Evolutionary conservation across 1,140 invertebrate species (phyloP), one percentile per base, ranked within the genome.

Genomic region (Dysdera silvatica): DNA sequence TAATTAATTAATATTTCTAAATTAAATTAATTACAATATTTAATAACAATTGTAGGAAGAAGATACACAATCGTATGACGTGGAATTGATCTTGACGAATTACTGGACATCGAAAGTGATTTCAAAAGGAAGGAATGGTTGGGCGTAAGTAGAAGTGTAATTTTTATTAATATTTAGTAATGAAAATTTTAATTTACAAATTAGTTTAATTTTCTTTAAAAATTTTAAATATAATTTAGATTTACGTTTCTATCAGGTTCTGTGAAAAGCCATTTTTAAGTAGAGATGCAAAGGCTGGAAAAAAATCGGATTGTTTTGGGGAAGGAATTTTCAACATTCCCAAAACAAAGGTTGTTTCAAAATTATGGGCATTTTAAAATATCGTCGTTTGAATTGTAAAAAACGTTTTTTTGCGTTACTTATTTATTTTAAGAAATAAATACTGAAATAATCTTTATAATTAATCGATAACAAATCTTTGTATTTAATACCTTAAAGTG

Each of bases 71-170:
- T 68, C 55, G 20, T 71, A 77, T 72, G 89, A 93, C 77, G 88
- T 93, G 54, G 91, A 94, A 87, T 94, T 62, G 91, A 95, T 76
- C 86, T 95, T 71, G 91, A 95, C 79, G 89, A 95, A 81, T 81
- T 94, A 43, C 80, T 94, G 66, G 91, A 95, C 75, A 88, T 94
- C 85, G 90, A 94, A 74, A 87, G 83, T 73, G 89, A 92, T 74
- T 84, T 86, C 55, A 83, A 85, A 68, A 83, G 90, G 74, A 83
- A 87, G 76, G 82, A 82, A 75, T 91, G 89, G 81, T 82, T 93
- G 73, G 82, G 84, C 80, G 89, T 90, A 78, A 84, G 82, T 81
- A 51, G 69, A 51, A 41, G 48, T 33, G 7, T 29, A 49, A 33
- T 7, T 41, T 12, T 58, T 65, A 28, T 18, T 18, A 20, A 32